Percentiles rank a stretch among this genome's conserved stretches.
Evolutionary conservation across 2,888 invertebrate species (phyloP).

Genomic region (Tanypteryx hageni): DNA sequence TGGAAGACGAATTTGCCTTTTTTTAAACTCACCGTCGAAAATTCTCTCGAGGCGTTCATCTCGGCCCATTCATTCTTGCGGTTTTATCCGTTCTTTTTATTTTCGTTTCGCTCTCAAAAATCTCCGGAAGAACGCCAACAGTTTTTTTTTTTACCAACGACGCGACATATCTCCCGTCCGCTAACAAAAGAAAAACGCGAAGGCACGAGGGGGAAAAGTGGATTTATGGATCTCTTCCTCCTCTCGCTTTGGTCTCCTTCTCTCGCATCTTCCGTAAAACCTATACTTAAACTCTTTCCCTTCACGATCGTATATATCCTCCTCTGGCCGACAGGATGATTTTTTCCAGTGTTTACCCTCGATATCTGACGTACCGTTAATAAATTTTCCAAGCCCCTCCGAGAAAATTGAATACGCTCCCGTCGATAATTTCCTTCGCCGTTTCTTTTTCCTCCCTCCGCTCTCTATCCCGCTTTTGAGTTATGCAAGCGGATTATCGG

Average conservation of each 20-base stretch:
- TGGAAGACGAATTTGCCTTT: background rate
- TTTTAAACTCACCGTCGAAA: background rate
- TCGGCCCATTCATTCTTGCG: background rate
- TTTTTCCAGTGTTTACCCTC: background rate
- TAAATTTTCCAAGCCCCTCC: background rate
- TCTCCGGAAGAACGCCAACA: background rate
- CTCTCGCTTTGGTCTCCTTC: background rate
- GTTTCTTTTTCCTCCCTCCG: background rate
- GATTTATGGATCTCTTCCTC: background rate
- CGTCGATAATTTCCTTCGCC: background rate
- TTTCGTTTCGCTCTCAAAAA: background rate
- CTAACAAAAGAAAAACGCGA: background rate
- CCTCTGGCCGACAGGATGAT: too few species aligned
- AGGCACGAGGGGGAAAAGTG: background rate
- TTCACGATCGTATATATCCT: background rate
- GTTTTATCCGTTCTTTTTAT: background rate
- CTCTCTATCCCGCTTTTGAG: background rate
- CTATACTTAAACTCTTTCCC: background rate
- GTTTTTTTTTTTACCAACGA: background rate
- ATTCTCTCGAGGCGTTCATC: background rate
- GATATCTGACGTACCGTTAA: constrained; percentile 7
- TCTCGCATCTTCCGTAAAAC: background rate
- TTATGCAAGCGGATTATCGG: background rate
- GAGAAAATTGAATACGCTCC: constrained; percentile 24
- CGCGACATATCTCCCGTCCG: background rate